These are phyloP conservation scores for Melanophora roralis DNA, from an alignment of 2,888 invertebrate species.

Conservation along the genomic window DNA sequence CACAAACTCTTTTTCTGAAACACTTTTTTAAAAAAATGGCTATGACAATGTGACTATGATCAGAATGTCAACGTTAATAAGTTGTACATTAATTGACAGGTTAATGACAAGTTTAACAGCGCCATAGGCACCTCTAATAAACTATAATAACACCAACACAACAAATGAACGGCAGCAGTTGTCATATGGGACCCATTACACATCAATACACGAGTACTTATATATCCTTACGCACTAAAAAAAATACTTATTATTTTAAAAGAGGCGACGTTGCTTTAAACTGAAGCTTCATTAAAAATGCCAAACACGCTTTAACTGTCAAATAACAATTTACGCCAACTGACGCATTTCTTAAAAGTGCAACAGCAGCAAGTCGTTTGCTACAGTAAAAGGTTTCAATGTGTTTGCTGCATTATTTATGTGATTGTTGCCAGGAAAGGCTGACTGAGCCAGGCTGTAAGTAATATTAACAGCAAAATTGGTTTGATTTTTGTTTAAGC, in stretches of 20 bases:
- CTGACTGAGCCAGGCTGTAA: constrained; percentile 4
- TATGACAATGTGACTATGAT: constrained; percentile 29
- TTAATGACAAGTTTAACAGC: constrained; percentile 57
- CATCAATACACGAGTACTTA: constrained; percentile 19
- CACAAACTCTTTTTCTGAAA: neutral
- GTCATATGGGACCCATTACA: constrained; percentile 35
- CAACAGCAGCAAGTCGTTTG: constrained; percentile 28
- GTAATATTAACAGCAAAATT: neutral
- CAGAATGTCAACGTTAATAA: constrained; percentile 57
- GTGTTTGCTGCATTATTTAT: constrained; percentile 45
- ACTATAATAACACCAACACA: constrained; percentile 22
- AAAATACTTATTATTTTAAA: constrained; percentile 14
- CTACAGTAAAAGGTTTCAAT: constrained; percentile 7
- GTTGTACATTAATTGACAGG: constrained; percentile 59
- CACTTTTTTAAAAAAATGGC: neutral
- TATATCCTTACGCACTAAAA: constrained; percentile 47
- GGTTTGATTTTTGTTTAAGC: constrained; percentile 1
- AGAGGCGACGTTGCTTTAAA: neutral
- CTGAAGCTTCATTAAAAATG: constrained; percentile 59
- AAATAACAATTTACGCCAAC: constrained; percentile 63
- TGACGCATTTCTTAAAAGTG: constrained; percentile 49
- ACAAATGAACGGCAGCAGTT: constrained; percentile 7
- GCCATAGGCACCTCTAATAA: constrained; percentile 52
- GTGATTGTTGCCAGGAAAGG: constrained; percentile 7
- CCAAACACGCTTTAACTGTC: constrained; percentile 64